A percentile compares a stretch with the other conserved stretches of the same genome.
phyloP scores from a whole-genome alignment of 2,113 vertebrate species.

The Oxyura jamaicensis region DNA sequence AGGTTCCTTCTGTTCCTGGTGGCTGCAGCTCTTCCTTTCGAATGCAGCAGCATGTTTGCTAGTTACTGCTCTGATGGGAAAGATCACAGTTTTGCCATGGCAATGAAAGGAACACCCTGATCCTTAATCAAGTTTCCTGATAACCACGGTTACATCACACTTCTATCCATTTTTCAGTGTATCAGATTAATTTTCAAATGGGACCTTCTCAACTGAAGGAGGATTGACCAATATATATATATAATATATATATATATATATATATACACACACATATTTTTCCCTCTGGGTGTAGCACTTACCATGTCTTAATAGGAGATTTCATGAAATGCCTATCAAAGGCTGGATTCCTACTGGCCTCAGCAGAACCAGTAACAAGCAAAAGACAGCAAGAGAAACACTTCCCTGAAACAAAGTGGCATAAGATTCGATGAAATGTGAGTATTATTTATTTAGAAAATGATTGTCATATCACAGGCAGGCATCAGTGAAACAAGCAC shows the following conservation, averaged over 20 bases:
- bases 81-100: neutral
- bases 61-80: neutral
- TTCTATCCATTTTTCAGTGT: neutral
- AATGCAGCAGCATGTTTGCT: neutral
- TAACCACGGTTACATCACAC: neutral
- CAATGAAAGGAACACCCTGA: neutral
- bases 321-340: neutral
- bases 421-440: neutral
- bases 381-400: neutral
- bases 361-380: neutral
- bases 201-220: neutral
- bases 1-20: neutral
- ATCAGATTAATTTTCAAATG: neutral
- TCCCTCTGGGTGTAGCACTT: neutral
- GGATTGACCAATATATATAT: neutral
- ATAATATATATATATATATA: too few species aligned
- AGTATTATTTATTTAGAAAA: neutral
- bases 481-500: neutral
- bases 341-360: neutral
- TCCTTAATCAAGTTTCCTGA: neutral
- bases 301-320: neutral
- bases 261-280: too few species aligned
- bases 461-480: neutral
- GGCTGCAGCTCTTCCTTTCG: neutral
- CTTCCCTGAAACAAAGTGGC: neutral